These are phyloP conservation scores for Amblyopsis hoosieri DNA, from an alignment of 2,797 vertebrate genomes.

Conservation along the genomic window DNA sequence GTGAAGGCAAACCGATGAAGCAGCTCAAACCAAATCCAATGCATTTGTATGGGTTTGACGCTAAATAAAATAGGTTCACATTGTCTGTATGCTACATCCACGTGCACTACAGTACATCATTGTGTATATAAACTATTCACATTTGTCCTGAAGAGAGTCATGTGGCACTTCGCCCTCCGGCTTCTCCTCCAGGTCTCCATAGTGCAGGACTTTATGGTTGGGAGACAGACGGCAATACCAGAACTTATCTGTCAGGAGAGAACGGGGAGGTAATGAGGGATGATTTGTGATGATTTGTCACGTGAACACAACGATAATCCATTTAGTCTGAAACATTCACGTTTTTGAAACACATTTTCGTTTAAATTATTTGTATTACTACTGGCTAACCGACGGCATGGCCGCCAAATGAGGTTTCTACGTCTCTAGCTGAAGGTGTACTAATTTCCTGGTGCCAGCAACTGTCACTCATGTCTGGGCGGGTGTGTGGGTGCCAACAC, in stretches of 20 bases:
- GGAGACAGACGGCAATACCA: constrained; percentile 98
- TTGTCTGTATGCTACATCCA: not conserved
- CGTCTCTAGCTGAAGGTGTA: not conserved
- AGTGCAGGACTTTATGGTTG: constrained; percentile 99
- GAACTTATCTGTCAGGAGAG: constrained; percentile 88
- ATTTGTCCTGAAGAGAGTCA: constrained; percentile 96
- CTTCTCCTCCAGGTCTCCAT: constrained; percentile 96
- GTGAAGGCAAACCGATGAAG: too few relatives aligned
- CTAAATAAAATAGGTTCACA: too few relatives aligned
- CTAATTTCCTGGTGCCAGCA: constrained; percentile 8
- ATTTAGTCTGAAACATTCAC: too few relatives aligned
- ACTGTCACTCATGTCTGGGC: constrained; percentile 21
- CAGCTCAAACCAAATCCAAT: too few relatives aligned
- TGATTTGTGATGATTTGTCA: not conserved
- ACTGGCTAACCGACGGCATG: constrained; percentile 11
- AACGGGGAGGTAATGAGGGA: constrained; percentile 7
- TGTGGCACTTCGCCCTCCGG: constrained; percentile 96
- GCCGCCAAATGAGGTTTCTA: constrained; percentile 2
- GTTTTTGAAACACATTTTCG: too few relatives aligned
- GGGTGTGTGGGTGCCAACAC: not conserved
- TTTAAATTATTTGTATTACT: too few relatives aligned
- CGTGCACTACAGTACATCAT: not conserved
- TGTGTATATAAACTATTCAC: constrained; percentile 77
- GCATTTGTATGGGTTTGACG: too few relatives aligned
- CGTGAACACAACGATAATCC: too few relatives aligned